Conservation (phyloP, 2,888 invertebrate genomes). For the Rosalia funebris region DNA sequence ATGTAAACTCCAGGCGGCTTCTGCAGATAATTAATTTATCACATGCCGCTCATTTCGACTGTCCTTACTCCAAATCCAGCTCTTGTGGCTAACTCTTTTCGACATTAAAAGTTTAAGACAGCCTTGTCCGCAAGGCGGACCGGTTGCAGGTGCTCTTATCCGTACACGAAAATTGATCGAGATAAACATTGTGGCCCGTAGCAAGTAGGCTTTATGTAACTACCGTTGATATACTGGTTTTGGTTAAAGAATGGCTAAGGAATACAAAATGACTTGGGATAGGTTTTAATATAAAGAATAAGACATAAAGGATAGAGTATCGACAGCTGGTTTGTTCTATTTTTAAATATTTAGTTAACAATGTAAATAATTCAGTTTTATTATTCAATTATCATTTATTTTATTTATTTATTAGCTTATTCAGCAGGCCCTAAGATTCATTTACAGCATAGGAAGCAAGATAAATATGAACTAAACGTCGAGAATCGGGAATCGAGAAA, state of each 20-base stretch:
- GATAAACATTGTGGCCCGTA: conserved; percentile 6
- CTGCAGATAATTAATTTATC: neutral
- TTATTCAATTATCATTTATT: too few relatives aligned
- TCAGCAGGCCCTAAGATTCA: too few relatives aligned
- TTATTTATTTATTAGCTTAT: too few relatives aligned
- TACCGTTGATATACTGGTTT: conserved; percentile 6
- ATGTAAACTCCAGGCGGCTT: neutral
- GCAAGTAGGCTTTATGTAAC: conserved; percentile 14
- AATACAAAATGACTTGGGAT: too few relatives aligned
- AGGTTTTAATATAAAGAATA: too few relatives aligned
- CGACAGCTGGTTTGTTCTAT: too few relatives aligned
- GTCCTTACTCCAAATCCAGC: conserved; percentile 18
- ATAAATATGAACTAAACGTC: too few relatives aligned
- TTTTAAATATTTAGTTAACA: too few relatives aligned
- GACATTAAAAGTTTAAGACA: conserved; percentile 1
- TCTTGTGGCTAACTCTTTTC: conserved; percentile 13
- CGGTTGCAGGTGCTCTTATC: conserved; percentile 29
- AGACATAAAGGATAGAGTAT: too few relatives aligned
- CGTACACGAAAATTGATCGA: conserved; percentile 14
- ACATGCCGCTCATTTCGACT: conserved; percentile 1
- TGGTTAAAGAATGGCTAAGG: neutral
- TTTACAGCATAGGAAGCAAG: too few relatives aligned
- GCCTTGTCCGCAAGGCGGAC: conserved; percentile 34
- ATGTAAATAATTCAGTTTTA: too few relatives aligned
- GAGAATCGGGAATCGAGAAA: too few relatives aligned